Percentiles rank a stretch among this genome's conserved stretches.
Evolutionary conservation across 1,140 invertebrate species (phyloP).

Genomic region (Gonioctena quinquepunctata): DNA sequence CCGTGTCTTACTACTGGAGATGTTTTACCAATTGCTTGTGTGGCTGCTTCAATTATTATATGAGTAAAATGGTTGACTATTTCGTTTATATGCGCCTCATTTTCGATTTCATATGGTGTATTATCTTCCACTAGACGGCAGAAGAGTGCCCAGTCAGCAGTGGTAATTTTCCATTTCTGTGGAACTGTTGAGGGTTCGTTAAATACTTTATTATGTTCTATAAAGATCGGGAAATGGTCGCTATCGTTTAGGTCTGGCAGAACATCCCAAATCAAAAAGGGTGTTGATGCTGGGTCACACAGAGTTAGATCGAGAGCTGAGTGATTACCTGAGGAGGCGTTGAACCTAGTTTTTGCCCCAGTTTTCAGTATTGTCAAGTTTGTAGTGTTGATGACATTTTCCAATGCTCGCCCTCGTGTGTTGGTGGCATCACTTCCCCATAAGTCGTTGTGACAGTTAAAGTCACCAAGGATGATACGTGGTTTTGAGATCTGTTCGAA

Average conservation of each 20-base stretch:
- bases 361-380: constrained; percentile 1
- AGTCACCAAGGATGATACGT: no score
- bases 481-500: no score
- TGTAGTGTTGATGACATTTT: background rate
- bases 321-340: background rate
- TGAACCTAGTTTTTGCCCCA: constrained; percentile 7
- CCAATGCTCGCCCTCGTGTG: background rate
- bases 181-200: no score
- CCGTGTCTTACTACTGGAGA: no score
- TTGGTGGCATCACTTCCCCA: no score
- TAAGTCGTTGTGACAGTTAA: no score
- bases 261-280: background rate
- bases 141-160: background rate
- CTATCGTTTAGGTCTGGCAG: no score
- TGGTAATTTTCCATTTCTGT: background rate
- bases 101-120: background rate
- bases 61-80: background rate
- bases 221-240: background rate
- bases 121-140: background rate
- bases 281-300: background rate
- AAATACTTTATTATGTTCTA: background rate
- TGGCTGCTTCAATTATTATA: background rate
- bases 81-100: background rate
- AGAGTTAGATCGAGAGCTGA: background rate
- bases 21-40: no score